Conservation (phyloP, 2,888 invertebrate genomes). For the Coelinius sp. region DNA sequence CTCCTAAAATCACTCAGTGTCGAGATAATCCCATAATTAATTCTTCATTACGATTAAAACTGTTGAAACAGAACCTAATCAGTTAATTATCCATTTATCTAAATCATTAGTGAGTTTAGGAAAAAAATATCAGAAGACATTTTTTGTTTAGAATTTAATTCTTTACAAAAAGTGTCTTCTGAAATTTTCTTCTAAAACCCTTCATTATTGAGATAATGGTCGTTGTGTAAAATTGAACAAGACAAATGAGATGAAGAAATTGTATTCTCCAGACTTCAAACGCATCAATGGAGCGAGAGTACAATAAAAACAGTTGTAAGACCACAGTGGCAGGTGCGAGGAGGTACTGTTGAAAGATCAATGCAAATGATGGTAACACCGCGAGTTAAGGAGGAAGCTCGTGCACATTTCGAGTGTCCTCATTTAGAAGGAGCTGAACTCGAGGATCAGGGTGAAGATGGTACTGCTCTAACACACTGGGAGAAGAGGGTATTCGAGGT, state of each 20-base stretch:
- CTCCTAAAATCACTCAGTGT: too few species aligned
- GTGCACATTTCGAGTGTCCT: conserved; percentile 89
- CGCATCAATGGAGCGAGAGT: conserved; percentile 93
- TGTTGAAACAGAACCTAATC: too few species aligned
- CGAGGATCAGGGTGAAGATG: conserved; percentile 98
- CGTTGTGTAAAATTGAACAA: neutral
- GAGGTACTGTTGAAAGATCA: conserved; percentile 81
- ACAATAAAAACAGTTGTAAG: conserved; percentile 85
- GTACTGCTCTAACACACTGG: conserved; percentile 98
- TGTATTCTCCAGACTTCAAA: conserved; percentile 80
- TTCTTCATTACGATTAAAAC: too few species aligned
- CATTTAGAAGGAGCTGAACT: conserved; percentile 95
- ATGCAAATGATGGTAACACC: conserved; percentile 94
- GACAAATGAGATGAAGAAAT: neutral
- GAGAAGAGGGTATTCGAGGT: conserved; percentile 99
- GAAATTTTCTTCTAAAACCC: too few species aligned
- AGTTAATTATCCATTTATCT: too few species aligned
- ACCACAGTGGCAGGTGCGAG: conserved; percentile 83
- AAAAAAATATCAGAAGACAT: too few species aligned
- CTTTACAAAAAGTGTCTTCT: too few species aligned
- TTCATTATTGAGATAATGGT: too few species aligned
- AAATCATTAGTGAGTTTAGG: too few species aligned
- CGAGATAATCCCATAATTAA: too few species aligned
- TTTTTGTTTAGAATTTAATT: too few species aligned
- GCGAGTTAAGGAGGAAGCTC: conserved; percentile 88